Conservation (phyloP, 2,113 vertebrate species). For the Cheilinus undulatus region DNA sequence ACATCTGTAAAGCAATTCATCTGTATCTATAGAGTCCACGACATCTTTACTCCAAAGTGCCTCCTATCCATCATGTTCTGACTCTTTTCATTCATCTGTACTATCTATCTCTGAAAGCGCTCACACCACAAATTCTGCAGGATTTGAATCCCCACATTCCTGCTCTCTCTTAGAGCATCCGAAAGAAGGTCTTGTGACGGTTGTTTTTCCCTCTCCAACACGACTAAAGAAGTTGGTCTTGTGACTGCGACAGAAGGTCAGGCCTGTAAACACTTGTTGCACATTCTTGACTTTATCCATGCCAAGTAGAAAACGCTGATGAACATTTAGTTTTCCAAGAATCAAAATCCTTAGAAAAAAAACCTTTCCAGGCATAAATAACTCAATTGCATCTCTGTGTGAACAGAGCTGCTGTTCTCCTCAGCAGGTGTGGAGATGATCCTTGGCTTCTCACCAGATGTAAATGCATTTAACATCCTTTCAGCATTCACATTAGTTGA, state of each 20-base stretch:
- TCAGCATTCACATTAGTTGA: background rate
- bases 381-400: background rate
- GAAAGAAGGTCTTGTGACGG: constrained; percentile 63
- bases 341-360: background rate
- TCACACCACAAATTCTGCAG: background rate
- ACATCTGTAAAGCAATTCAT: too few relatives aligned
- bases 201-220: constrained; percentile 30
- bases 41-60: too few relatives aligned
- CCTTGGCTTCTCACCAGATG: background rate
- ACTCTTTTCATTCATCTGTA: background rate
- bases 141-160: constrained; percentile 38
- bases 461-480: background rate
- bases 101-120: constrained; percentile 14
- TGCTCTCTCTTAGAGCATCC: constrained; percentile 32
- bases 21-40: too few relatives aligned
- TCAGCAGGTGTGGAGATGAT: background rate
- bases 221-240: constrained; percentile 58
- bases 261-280: constrained; percentile 42
- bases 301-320: background rate
- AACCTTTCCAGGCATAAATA: background rate
- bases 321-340: background rate
- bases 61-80: background rate
- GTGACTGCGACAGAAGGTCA: constrained; percentile 55
- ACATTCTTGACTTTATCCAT: constrained; percentile 29
- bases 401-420: background rate